Base-by-base conservation (phyloP, 2,113 vertebrate genomes). In the Rhinopomastus cyanomelas region DNA sequence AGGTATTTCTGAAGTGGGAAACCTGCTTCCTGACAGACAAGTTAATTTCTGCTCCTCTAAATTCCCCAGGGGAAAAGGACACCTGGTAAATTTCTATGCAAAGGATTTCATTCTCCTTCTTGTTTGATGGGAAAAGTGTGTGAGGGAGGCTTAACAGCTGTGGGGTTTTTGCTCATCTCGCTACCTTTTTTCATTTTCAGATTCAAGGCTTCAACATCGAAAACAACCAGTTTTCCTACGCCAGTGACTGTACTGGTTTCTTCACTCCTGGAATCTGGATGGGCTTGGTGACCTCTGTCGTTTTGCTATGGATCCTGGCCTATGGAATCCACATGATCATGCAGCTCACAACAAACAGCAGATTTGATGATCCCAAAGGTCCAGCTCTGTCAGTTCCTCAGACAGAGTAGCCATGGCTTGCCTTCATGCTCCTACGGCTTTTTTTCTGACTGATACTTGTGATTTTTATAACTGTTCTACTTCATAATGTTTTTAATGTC, bases 191-290 rank as follows among this genome's bases (percentile, higher is more conserved):
- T 87, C 48, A 26, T 92, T 96, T 90, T 68, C 96, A 97, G 96
- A 95, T 97, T 95, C 94, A 96, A 96, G 97, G 87, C 61, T 96
- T 97, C 90, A 93, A 88, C 18, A 22, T 96, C 53, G 32, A 93
- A 87, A 91, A 90, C 34, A 90, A 60, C 44, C 59, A 81, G 16
- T 92, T 96, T 97, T 96, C 92, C 49, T 95, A 95, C 8, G 92
- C 96, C 67, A 95, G 95, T 52, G 94, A 97, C 53, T 97, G 94
- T 65, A 85, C 96, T 12, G 72, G 95, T 26, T 96, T 97, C 76
- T 96, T 97, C 62, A 87, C 73, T 71, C 86, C 85, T 91, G 96
- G 30, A 74, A 95, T 97, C 66, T 97, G 94, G 95, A 95, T 96
- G 96, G 95, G 92, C 67, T 88, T 94, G 39, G 92, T 95, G 78